Evolutionary conservation across 2,113 vertebrate genomes (phyloP).

Genomic region (Columba janthina): DNA sequence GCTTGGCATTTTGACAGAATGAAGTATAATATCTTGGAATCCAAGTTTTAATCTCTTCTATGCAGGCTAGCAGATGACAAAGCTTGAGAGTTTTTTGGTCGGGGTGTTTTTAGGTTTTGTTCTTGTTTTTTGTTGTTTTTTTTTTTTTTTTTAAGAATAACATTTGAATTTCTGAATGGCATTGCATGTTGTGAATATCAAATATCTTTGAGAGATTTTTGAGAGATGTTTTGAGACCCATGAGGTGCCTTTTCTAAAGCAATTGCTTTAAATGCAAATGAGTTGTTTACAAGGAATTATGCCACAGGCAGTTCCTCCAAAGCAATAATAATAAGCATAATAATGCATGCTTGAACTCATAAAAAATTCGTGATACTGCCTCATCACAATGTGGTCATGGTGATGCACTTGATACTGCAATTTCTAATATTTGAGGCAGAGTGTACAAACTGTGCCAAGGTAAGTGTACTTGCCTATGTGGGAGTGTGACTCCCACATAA

Average conservation of each 20-base stretch:
- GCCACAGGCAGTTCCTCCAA: background rate
- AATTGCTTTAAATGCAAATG: background rate
- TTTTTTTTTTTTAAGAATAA: background rate
- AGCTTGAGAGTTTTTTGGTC: background rate
- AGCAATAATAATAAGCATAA: background rate
- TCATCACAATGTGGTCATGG: background rate
- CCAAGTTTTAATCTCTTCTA: background rate
- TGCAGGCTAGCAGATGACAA: background rate
- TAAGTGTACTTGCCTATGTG: background rate
- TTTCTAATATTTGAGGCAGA: background rate
- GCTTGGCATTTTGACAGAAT: background rate
- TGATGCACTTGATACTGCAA: background rate
- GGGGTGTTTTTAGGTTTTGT: rapidly evolving
- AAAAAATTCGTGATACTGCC: background rate
- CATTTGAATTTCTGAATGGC: background rate
- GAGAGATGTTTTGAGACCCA: background rate
- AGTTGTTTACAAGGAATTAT: background rate
- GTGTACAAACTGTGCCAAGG: background rate
- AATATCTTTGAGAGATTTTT: background rate
- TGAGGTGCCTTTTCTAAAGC: background rate
- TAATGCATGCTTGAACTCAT: background rate
- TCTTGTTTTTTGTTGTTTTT: no score
- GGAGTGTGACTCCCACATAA: background rate
- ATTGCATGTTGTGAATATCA: background rate
- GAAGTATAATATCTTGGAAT: background rate